phyloP scores from a whole-genome alignment of 2,797 vertebrate species.

The Phataginus tetradactyla region DNA sequence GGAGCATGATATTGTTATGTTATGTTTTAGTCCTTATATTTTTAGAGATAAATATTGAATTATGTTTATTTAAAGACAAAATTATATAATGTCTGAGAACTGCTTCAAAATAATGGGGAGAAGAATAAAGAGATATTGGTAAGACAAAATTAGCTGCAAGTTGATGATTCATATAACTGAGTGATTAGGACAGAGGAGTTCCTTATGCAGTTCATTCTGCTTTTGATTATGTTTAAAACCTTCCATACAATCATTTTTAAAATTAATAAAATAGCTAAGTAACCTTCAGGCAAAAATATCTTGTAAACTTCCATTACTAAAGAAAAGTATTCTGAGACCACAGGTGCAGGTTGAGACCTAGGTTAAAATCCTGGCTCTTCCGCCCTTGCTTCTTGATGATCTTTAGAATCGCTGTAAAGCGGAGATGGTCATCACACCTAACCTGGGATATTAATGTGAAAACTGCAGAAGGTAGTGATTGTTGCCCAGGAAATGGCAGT shows the following conservation, averaged over 20 bases:
- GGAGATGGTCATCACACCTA: neutral
- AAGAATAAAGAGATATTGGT: neutral
- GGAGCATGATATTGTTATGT: neutral
- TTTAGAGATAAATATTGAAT: neutral
- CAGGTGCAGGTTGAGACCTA: neutral
- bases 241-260: neutral
- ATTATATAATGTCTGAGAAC: neutral
- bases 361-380: neutral
- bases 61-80: neutral
- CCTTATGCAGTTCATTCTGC: neutral
- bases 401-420: neutral
- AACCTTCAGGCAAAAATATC: neutral
- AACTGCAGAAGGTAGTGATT: neutral
- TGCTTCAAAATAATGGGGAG: slow-evolving; percentile 8
- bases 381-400: neutral
- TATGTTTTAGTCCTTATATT: neutral
- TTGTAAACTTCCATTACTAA: neutral
- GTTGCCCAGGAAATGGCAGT: neutral
- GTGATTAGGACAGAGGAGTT: neutral
- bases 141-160: slow-evolving; percentile 13
- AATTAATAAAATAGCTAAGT: neutral
- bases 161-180: neutral
- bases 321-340: neutral
- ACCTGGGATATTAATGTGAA: neutral
- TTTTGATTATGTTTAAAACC: slow-evolving; percentile 29